Evolutionary conservation across 2,113 vertebrate species (phyloP).

Genomic region (Rafetus swinhoei): DNA sequence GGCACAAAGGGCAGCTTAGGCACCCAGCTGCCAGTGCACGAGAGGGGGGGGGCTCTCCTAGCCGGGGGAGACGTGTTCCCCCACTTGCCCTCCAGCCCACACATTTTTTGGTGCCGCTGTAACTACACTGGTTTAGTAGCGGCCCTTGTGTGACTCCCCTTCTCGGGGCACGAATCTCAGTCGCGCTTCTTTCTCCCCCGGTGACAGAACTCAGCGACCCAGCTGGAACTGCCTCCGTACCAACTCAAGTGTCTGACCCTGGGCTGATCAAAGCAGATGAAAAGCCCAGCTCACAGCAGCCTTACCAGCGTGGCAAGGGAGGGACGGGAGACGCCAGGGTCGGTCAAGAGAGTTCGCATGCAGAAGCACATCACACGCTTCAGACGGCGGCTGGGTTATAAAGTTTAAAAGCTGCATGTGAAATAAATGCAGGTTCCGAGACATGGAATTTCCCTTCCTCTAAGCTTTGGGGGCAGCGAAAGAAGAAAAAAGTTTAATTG

Average conservation of each 20-base stretch:
- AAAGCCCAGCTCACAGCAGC: background rate
- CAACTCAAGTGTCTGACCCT: background rate
- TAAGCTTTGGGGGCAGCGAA: background rate
- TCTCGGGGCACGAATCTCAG: background rate
- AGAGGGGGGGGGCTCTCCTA: background rate
- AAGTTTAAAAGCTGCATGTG: fast-evolving
- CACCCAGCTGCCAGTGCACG: background rate
- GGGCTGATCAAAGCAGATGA: background rate
- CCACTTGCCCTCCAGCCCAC: background rate
- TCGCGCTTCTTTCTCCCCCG: no score
- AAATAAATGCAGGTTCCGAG: background rate
- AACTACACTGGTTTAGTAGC: background rate
- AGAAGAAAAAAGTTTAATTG: fast-evolving
- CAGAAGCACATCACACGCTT: background rate
- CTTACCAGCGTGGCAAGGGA: background rate
- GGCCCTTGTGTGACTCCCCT: background rate
- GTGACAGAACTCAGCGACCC: background rate
- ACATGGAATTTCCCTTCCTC: fast-evolving
- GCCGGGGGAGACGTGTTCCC: background rate
- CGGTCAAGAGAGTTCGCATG: background rate
- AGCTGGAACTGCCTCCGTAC: background rate
- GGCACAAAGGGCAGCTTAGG: background rate
- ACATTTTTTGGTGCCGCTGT: background rate
- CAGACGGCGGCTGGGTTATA: fast-evolving
- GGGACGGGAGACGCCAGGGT: background rate